A percentile compares a stretch with the other conserved stretches of the same genome.
phyloP scores from a whole-genome alignment of 2,888 invertebrate species.

The Pharmacophagus antenor region DNA sequence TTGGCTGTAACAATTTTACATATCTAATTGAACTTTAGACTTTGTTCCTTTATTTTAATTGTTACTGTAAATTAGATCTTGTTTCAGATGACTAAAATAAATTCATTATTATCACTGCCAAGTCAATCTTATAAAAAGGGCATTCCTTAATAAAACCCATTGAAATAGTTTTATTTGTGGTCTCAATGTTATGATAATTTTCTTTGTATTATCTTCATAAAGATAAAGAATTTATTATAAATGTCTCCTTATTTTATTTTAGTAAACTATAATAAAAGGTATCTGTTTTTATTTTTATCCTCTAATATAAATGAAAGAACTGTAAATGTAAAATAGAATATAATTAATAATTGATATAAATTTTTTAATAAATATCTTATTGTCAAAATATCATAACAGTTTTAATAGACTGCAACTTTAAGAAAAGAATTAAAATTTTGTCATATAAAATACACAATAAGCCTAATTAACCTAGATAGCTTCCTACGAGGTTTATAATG shows the following conservation, averaged over 20 bases:
- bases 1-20: constrained; percentile 30
- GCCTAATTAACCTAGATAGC: not conserved
- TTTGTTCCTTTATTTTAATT: constrained; percentile 69
- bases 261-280: constrained; percentile 66
- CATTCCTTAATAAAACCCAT: constrained; percentile 68
- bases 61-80: constrained; percentile 58
- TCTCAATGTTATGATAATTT: constrained; percentile 77
- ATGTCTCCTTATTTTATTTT: constrained; percentile 72
- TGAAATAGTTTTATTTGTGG: constrained; percentile 62
- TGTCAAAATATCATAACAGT: constrained; percentile 44
- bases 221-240: constrained; percentile 70
- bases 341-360: constrained; percentile 31
- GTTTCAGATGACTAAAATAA: constrained; percentile 8
- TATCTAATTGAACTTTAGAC: constrained; percentile 58
- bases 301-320: constrained; percentile 13
- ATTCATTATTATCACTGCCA: constrained; percentile 65
- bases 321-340: constrained; percentile 31
- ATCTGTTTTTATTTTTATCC: constrained; percentile 42
- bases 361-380: constrained; percentile 49
- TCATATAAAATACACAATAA: not conserved
- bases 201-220: constrained; percentile 68
- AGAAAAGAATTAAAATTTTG: not conserved
- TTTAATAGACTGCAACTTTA: not conserved
- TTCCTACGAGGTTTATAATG: not conserved
- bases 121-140: constrained; percentile 54